Evolutionary conservation across 2,113 vertebrate species (phyloP), one percentile per base, ranked within the genome.

Genomic region (Oreochromis aureus): DNA sequence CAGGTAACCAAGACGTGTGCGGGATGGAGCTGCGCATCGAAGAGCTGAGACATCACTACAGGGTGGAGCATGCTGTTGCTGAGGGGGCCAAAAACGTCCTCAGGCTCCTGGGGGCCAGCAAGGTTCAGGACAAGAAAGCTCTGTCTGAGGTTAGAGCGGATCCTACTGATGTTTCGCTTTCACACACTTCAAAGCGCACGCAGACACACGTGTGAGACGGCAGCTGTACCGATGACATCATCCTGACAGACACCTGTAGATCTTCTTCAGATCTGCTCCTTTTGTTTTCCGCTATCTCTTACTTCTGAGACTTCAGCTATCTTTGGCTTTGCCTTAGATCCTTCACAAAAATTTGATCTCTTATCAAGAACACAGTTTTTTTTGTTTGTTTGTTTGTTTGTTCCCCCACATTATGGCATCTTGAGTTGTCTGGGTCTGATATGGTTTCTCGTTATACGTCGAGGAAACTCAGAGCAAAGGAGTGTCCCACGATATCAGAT

Each of bases 11-110:
- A 0, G 97, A 98, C 87, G 84, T 97, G 32, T 97, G 96, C 6
- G 96, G 96, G 1, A 93, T 97, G 88, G 98, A 98, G 95, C 94
- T 98, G 87, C 97, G 97, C 41, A 97, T 98, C 1, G 98, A 98
- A 86, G 98, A 98, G 94, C 95, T 98, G 83, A 94, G 98, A 39
- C 98, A 98, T 86, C 98, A 98, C 92, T 98, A 97, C 94, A 95
- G 97, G 12, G 97, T 98, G 44, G 98, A 98, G 78, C 97, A 98
- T 9, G 98, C 98, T 0, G 97, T 98, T 7, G 97, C 97, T 0
- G 98, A 98, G 91, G 98, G 98, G 6, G 98, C 98, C 83, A 98
- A 98, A 93, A 98, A 98, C 5, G 97, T 97, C 6, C 94, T 98
- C 41, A 93, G 97, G 10, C 95, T 98, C 71, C 95, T 98, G 63